These are phyloP conservation scores for Phoxinus phoxinus DNA, from an alignment of 2,113 vertebrate species.

Conservation along the genomic window DNA sequence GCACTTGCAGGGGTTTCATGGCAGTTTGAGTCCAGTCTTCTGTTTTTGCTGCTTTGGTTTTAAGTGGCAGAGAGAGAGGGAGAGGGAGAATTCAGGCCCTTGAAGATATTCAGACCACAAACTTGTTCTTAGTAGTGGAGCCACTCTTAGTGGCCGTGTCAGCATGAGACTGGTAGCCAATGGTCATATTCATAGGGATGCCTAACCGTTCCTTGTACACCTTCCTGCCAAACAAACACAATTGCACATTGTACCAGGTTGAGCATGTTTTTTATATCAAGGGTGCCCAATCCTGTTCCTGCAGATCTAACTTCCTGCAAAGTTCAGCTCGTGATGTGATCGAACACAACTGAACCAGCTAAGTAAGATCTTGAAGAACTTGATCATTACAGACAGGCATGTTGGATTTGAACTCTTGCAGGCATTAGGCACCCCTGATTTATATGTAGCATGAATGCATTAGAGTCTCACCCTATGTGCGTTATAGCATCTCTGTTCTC, in stretches of 20 bases:
- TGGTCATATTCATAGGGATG: constrained; percentile 93
- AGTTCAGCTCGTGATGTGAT: too few relatives aligned
- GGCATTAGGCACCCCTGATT: too few relatives aligned
- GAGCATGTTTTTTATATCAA: too few relatives aligned
- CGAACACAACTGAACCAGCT: too few relatives aligned
- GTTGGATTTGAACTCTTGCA: too few relatives aligned
- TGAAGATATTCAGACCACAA: constrained; percentile 89
- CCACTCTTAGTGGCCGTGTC: constrained; percentile 98
- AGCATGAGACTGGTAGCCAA: constrained; percentile 97
- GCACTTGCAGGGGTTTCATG: constrained; percentile 7
- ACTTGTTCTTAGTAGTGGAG: constrained; percentile 99
- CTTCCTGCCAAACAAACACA: constrained; percentile 79
- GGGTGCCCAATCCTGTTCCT: too few relatives aligned
- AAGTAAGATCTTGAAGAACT: too few relatives aligned
- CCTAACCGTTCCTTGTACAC: constrained; percentile 99
- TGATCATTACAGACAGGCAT: too few relatives aligned
- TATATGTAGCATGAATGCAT: neutral
- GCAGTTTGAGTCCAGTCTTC: constrained; percentile 32
- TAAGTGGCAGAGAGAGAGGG: constrained; percentile 40
- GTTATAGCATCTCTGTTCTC: constrained; percentile 95
- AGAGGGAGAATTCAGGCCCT: constrained; percentile 57
- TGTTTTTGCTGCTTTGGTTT: constrained; percentile 51
- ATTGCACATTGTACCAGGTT: neutral
- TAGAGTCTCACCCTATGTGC: constrained; percentile 91
- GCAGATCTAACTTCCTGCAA: too few relatives aligned